Evolutionary conservation across 2,888 invertebrate species (phyloP).

Genomic region (Synanthedon andrenaeformis): DNA sequence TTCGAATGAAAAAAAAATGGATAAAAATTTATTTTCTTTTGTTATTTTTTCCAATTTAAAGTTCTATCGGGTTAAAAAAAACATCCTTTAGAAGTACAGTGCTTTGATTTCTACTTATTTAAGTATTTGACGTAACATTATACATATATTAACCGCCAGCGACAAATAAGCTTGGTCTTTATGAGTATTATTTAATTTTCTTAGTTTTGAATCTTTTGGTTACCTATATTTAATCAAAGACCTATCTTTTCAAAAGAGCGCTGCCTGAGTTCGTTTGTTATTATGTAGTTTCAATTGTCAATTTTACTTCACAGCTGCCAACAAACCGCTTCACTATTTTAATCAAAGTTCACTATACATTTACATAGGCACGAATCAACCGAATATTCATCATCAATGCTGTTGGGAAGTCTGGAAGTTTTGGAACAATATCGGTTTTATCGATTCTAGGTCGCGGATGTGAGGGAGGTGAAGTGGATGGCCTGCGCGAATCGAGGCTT

Average conservation of each 20-base stretch:
- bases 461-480: constrained; percentile 96
- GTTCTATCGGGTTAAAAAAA: too few relatives aligned
- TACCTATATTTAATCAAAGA: neutral
- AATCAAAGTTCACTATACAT: constrained; percentile 1
- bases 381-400: neutral
- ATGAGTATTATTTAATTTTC: too few relatives aligned
- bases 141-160: too few relatives aligned
- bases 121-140: too few relatives aligned
- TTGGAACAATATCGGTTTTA: neutral
- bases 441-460: constrained; percentile 78
- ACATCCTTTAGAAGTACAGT: too few relatives aligned
- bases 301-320: constrained; percentile 12
- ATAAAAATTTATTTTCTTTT: too few relatives aligned
- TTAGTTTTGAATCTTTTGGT: neutral
- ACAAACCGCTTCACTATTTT: constrained; percentile 13
- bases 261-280: neutral
- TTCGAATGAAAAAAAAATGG: too few relatives aligned
- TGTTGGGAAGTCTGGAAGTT: neutral
- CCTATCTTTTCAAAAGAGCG: neutral
- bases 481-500: constrained; percentile 97
- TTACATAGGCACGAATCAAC: constrained; percentile 11
- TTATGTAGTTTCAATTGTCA: neutral
- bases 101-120: too few relatives aligned
- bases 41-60: too few relatives aligned
- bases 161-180: too few relatives aligned